Base-by-base conservation (phyloP, 2,797 vertebrate species). In the Myotis daubentonii region DNA sequence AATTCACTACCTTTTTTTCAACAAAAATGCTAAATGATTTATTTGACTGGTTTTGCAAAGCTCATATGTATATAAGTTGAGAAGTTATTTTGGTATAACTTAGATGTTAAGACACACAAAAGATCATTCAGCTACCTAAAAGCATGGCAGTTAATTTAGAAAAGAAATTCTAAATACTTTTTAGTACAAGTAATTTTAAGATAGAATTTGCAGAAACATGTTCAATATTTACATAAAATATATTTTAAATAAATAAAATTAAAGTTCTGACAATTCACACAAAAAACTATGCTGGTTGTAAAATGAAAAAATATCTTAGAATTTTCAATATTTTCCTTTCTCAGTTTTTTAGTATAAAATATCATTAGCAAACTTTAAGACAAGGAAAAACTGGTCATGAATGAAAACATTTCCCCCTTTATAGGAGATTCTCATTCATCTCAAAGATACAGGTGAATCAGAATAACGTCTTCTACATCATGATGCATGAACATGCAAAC, bases 81-180 rank as follows among this genome's bases (percentile, higher is more conserved):
- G 23, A 28, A 85, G 15, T 86, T 88, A n/a, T 85, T 94, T 86
- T 60, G 15, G 17, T 70, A 8, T 81, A 23, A 38, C 49, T 3
- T 76, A 88, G 38, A 87, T 20, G 36, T 13, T 47, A 74, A 75
- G 20, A 62, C 33, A 92, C 25, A 41, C 3, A 88, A 92, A 92
- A 89, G 6, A 82, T 85, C 41, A 93, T 49, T 70, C 53, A 88
- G 16, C 12, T n/a, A 75, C 2, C 16, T 86, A 86, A 93, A 96
- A 81, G 2, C 33, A 30, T 25, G 79, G 10, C n/a, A 87, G 51
- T 38, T 75, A 92, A 87, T 84, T 89, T 44, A 93, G 17, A 70
- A 88, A 76, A 79, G 17, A 75, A 92, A 38, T 62, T 74, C 6
- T 72, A 33, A 88, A n/a, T 17, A 30, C 4, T 60, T 10, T 62